Conservation (phyloP, 37 sponge, comb jelly and placozoan species). For the Aplysina aerophoba region DNA sequence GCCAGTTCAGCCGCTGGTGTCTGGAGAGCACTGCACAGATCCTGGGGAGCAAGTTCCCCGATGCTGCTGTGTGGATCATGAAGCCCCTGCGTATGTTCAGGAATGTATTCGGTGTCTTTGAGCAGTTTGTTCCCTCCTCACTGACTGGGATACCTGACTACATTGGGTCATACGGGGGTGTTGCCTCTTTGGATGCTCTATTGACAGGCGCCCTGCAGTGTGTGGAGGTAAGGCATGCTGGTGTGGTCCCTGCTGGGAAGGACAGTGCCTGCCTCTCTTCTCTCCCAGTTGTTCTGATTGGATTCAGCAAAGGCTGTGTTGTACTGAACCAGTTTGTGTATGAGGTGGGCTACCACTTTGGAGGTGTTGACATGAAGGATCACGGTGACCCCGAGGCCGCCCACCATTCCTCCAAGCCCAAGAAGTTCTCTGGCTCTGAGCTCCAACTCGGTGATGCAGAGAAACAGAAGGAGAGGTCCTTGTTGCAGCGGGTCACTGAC, state of each 20-base stretch:
- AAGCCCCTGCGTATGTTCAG: constrained; percentile 69
- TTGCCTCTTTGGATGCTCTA: constrained; percentile 50
- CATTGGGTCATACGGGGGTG: constrained; percentile 47
- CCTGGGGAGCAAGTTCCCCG: constrained; percentile 64
- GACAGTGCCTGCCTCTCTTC: not conserved
- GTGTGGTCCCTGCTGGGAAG: not conserved
- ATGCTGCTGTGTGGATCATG: constrained; percentile 66
- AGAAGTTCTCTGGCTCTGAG: too few relatives aligned
- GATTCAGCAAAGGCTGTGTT: constrained; percentile 95
- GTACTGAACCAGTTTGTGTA: constrained; percentile 85
- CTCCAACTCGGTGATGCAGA: not conserved
- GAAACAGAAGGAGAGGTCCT: constrained; percentile 26
- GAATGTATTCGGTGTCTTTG: constrained; percentile 69
- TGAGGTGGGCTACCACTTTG: constrained; percentile 61
- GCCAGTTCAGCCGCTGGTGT: constrained; percentile 66
- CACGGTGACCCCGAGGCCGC: not conserved
- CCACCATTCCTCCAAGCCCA: not conserved
- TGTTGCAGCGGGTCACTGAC: constrained; percentile 50
- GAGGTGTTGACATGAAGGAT: not conserved
- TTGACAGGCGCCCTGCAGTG: constrained; percentile 46
- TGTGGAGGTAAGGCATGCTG: not conserved
- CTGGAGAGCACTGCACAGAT: constrained; percentile 62
- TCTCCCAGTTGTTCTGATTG: constrained; percentile 68
- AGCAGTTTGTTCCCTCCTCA: constrained; percentile 73
- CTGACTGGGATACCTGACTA: constrained; percentile 70